Evolutionary conservation across 2,797 vertebrate genomes (phyloP).

Genomic region (Emydoidea blandingii): DNA sequence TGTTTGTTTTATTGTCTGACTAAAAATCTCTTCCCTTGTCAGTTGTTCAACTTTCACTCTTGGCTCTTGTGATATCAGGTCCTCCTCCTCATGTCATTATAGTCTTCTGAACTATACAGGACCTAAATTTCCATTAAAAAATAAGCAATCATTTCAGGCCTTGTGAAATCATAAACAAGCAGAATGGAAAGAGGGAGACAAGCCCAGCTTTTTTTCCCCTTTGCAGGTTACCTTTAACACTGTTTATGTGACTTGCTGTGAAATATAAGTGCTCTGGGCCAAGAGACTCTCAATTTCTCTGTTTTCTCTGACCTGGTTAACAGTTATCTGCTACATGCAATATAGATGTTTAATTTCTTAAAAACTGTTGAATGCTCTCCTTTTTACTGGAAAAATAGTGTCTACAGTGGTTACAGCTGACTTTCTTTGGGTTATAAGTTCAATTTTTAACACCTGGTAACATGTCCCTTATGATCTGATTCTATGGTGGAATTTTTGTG

Average conservation of each 20-base stretch:
- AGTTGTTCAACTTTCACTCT: background rate
- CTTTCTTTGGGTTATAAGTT: background rate
- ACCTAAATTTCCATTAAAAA: background rate
- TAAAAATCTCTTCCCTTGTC: background rate
- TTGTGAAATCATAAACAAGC: background rate
- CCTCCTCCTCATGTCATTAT: background rate
- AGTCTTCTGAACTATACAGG: background rate
- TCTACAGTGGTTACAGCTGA: background rate
- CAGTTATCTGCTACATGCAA: background rate
- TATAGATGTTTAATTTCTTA: background rate
- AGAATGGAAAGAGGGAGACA: background rate
- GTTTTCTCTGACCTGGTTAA: background rate
- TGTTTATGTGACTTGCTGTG: background rate
- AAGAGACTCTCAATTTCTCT: background rate
- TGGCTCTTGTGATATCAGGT: background rate
- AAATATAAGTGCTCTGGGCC: background rate
- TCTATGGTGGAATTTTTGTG: background rate
- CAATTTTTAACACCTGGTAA: background rate
- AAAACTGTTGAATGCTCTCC: background rate
- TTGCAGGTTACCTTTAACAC: background rate
- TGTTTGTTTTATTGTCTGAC: background rate
- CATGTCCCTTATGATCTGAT: background rate
- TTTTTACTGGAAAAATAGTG: background rate
- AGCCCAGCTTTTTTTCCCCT: background rate
- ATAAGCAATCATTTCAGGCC: background rate